Evolutionary conservation across 2,888 invertebrate genomes (phyloP), one percentile per base, ranked within the genome.

Genomic region (Drosophila siamana): DNA sequence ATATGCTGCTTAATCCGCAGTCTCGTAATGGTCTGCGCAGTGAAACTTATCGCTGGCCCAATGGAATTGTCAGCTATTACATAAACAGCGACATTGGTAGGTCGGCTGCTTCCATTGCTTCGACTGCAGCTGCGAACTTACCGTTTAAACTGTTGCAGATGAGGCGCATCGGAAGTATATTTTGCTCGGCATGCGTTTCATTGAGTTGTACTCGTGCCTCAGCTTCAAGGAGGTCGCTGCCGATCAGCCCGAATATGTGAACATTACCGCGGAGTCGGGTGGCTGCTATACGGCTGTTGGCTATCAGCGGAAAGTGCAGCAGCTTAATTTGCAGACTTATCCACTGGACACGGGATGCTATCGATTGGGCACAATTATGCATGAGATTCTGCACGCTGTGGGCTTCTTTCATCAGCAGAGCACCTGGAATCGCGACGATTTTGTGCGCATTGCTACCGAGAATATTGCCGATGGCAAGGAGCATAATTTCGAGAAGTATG

Each of bases 281-380:
- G 96, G 96, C 0, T 97, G 96, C 86, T 96, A 95, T 94, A 95
- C 96, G 11, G 94, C 94, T 64, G 96, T 97, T 0, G 96, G 96
- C 0, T 93, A 94, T n/a, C 59, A 30, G 1, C 95, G 95, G 2
- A 36, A 13, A 2, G 76, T 80, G 0, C 88, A 86, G 11, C 72
- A 52, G 36, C 8, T 90, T 3, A 90, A 82, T 30, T 26, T 82
- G 40, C 28, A 87, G 19, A 47, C 44, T 4, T 65, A 67, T 33
- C 51, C 48, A 0, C 13, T 88, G 22, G 82, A 79, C 8, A 24
- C 26, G 5, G 90, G 90, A 0, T 91, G 90, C 26, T 89, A 84
- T 46, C 78, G 87, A 2, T 19, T 78, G 24, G 90, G 85, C 7
- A 96, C 96, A 0, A 94, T 95, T 0, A 92, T 95, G 15, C 96